phyloP scores from a whole-genome alignment of 1,140 invertebrate species.

The Trypoxylus dichotomus region DNA sequence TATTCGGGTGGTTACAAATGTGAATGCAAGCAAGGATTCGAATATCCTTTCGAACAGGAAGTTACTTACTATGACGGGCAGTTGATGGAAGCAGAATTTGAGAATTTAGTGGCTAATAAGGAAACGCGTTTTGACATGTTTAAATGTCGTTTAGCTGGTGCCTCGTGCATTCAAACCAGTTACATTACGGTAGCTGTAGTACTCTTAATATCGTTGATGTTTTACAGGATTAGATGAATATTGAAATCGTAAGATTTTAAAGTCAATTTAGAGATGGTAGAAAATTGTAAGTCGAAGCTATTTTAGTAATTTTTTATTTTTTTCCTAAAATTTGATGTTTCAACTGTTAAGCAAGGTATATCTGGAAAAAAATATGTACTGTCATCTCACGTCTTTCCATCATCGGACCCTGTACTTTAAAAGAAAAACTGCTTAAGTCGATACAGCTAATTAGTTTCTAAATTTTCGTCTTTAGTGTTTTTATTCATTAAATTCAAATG shows the following conservation, averaged over 20 bases:
- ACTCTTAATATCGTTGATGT: neutral
- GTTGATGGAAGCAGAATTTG: conserved; percentile 92
- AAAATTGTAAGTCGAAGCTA: too few relatives aligned
- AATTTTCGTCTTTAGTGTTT: neutral
- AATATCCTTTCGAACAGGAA: conserved; percentile 94
- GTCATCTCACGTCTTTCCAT: too few relatives aligned
- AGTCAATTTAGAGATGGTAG: too few relatives aligned
- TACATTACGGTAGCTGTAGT: conserved; percentile 34
- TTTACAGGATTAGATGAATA: conserved; percentile 7
- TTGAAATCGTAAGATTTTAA: neutral
- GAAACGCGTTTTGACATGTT: conserved; percentile 85
- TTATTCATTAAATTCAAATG: neutral
- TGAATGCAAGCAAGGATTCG: conserved; percentile 95
- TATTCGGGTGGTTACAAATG: conserved; percentile 97
- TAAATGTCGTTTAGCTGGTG: conserved; percentile 87
- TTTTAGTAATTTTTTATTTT: neutral
- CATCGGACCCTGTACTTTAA: too few relatives aligned
- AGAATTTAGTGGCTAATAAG: conserved; percentile 78
- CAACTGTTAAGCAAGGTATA: too few relatives aligned
- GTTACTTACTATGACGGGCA: conserved; percentile 97
- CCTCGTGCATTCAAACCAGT: conserved; percentile 50
- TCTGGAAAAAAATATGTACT: too few relatives aligned
- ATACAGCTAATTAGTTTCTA: too few relatives aligned
- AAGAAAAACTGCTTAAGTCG: too few relatives aligned
- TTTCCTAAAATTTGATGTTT: too few relatives aligned